A percentile compares a stretch with the other conserved stretches of the same genome.
phyloP scores from a whole-genome alignment of 2,113 vertebrate genomes.

The Menura novaehollandiae region DNA sequence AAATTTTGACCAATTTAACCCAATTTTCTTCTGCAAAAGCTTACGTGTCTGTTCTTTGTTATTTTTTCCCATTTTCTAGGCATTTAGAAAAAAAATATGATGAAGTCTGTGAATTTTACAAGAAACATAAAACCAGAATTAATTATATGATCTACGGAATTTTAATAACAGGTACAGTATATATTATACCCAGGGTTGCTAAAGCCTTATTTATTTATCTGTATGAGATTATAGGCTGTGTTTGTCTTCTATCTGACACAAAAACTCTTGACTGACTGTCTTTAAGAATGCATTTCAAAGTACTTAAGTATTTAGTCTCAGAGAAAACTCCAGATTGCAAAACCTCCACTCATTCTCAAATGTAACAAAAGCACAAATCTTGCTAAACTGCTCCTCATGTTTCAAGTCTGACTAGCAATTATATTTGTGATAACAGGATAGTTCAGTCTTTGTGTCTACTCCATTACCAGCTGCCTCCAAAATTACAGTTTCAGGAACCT shows the following conservation, averaged over 20 bases:
- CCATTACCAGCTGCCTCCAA: not conserved
- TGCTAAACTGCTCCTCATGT: not conserved
- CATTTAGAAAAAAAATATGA: slow-evolving; percentile 70
- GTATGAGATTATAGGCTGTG: not conserved
- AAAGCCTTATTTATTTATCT: not conserved
- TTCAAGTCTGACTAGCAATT: not conserved
- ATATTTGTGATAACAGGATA: not conserved
- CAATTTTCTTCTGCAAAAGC: not conserved
- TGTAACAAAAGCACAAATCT: not conserved
- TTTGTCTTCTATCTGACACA: not conserved
- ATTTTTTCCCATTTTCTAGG: slow-evolving; percentile 42
- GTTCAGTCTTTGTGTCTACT: not conserved
- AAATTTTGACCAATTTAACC: not conserved
- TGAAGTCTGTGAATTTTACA: slow-evolving; percentile 45
- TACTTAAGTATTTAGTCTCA: not conserved
- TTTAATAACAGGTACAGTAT: slow-evolving; percentile 75
- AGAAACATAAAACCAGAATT: slow-evolving; percentile 67
- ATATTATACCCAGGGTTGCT: not conserved
- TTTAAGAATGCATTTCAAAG: not conserved
- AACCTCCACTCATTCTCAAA: not conserved
- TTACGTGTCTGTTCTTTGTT: not conserved
- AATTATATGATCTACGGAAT: slow-evolving; percentile 40
- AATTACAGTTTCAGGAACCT: not conserved
- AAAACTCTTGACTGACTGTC: not conserved
- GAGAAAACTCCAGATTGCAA: not conserved